Evolutionary conservation across 2,888 invertebrate species (phyloP), one percentile per base, ranked within the genome.

Genomic region (Chymomyza amoena): DNA sequence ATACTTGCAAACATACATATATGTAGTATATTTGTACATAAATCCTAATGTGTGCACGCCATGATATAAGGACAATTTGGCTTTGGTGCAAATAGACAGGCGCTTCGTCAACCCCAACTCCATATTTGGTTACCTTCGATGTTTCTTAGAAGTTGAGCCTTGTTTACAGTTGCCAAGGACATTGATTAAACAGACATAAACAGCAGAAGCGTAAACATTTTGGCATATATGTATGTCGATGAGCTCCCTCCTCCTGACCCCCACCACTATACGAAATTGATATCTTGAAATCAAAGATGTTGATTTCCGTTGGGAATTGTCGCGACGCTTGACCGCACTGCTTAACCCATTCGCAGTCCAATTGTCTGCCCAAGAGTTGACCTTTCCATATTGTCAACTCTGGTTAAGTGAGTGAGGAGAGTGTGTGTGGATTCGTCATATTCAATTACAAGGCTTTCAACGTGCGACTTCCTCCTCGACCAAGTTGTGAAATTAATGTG

Each of bases 231-330:
- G 6, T 65, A 9, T 66, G 20, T 3, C 36, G 39, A 3, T 25
- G 64, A 69, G 64, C 25, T 61, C 70, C 77, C 69, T 70, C 77
- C 61, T 61, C 0, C 32, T 32, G 6, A 6, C 1, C 32, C 32
- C 9, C 32, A 6, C 32, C 32, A 6, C 1, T 0, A 1, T 51
- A 2, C 64, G 76, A 81, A 86, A 84, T 77, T 80, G 86, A 84
- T 84, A 84, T 84, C 78, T 76, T 81, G 86, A 86, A 84, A 86
- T 86, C 86, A 84, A 84, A 86, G 86, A 86, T 79, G 76, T 86
- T 84, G 81, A 86, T 84, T 84, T 84, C 84, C 84, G 84, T 75
- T 86, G 86, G 80, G 84, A 84, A 86, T 78, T 75, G 74, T 74
- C 80, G 77, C 75, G 71, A 70, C 62, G 52, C 60, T 28, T 56